A percentile compares a stretch with the other conserved stretches of the same genome.
phyloP scores from a whole-genome alignment of 2,797 vertebrate species.

The Gorsachius magnificus region DNA sequence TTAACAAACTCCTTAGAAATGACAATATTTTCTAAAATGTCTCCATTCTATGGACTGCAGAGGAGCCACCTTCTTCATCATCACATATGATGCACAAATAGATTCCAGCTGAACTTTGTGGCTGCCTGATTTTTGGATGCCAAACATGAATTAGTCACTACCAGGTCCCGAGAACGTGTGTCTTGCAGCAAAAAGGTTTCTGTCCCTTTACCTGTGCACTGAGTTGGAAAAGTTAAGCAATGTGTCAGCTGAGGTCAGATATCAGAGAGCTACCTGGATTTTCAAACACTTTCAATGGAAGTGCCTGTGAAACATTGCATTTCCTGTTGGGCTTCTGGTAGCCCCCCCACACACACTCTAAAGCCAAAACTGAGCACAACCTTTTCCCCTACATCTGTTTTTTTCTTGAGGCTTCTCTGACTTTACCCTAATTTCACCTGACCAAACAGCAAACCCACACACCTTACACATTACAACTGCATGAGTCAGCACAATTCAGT shows the following conservation, averaged over 20 bases:
- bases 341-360: rapidly evolving
- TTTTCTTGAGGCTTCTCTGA: neutral
- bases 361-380: neutral
- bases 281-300: neutral
- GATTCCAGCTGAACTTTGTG: neutral
- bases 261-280: neutral
- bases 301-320: neutral
- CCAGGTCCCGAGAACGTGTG: rapidly evolving
- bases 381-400: neutral
- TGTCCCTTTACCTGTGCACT: neutral
- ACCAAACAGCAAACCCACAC: neutral
- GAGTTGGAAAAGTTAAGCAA: neutral
- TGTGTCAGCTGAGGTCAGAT: neutral
- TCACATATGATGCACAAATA: rapidly evolving
- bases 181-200: neutral
- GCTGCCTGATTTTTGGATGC: neutral
- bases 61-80: neutral
- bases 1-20: neutral
- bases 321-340: neutral
- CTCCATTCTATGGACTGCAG: neutral
- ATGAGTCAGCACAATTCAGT: neutral
- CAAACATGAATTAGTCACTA: neutral
- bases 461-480: rapidly evolving
- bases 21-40: neutral
- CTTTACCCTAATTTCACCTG: neutral